Percentiles rank a stretch among this genome's conserved stretches.
phyloP scores from a whole-genome alignment of 1,140 invertebrate genomes.

The Drosophila truncata region DNA sequence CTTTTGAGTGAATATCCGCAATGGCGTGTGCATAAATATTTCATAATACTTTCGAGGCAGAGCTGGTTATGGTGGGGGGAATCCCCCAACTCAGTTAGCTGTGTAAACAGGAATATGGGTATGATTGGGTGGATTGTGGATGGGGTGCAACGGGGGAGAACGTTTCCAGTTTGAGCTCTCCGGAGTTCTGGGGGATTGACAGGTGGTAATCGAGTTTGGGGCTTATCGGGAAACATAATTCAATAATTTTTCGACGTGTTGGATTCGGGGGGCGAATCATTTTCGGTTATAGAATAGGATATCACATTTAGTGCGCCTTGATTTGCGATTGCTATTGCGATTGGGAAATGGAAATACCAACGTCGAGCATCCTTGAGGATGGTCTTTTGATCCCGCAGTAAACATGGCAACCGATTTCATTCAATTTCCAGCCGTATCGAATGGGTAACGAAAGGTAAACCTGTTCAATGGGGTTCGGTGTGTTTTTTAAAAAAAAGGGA shows the following conservation, averaged over 20 bases:
- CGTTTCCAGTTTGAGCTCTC: slow-evolving; percentile 4
- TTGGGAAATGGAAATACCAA: slow-evolving; percentile 40
- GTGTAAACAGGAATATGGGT: slow-evolving; percentile 29
- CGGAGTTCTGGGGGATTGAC: slow-evolving; percentile 25
- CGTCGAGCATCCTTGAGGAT: slow-evolving; percentile 36
- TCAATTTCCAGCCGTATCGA: slow-evolving; percentile 29
- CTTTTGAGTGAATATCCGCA: slow-evolving; percentile 67
- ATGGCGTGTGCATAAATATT: slow-evolving; percentile 80
- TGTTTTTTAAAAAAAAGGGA: background rate
- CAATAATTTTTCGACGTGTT: slow-evolving; percentile 52
- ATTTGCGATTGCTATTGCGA: slow-evolving; percentile 43
- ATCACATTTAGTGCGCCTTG: slow-evolving; percentile 50
- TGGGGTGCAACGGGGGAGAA: no score
- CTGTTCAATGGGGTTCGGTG: background rate
- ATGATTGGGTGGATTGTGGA: slow-evolving; percentile 30
- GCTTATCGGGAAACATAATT: slow-evolving; percentile 52
- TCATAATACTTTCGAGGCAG: slow-evolving; percentile 62
- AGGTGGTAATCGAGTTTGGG: slow-evolving; percentile 56
- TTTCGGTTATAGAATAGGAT: slow-evolving; percentile 12
- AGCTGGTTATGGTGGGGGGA: background rate
- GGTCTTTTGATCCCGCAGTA: slow-evolving; percentile 39
- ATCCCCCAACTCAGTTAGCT: slow-evolving; percentile 37
- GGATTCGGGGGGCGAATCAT: slow-evolving; percentile 21
- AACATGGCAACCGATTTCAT: slow-evolving; percentile 47
- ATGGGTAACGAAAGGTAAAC: slow-evolving; percentile 14